Evolutionary conservation across 1,140 invertebrate species (phyloP).

Genomic region (Holotrichia oblita): DNA sequence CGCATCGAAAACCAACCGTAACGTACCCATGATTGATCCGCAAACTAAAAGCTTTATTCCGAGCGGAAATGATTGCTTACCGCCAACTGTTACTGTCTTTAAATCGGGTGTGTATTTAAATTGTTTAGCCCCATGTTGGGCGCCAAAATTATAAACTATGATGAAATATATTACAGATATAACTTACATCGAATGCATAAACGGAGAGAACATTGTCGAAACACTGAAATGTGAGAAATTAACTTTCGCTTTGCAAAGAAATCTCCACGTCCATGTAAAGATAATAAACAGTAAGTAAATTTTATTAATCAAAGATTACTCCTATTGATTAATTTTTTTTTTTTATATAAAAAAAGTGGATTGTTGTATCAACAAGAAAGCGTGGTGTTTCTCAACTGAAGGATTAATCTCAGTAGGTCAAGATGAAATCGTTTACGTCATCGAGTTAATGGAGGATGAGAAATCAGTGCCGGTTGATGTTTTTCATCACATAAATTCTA

Average conservation of each 20-base stretch:
- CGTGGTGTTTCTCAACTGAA: conserved; percentile 83
- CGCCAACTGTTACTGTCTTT: conserved; percentile 66
- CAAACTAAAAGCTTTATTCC: conserved; percentile 70
- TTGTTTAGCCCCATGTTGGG: too few species aligned
- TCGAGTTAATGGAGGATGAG: conserved; percentile 79
- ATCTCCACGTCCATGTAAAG: conserved; percentile 81
- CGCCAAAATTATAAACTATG: too few species aligned
- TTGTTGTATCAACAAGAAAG: conserved; percentile 82
- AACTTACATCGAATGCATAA: conserved; percentile 67
- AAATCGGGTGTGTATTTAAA: conserved; percentile 64
- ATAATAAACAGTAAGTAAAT: conserved; percentile 79
- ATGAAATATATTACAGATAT: conserved; percentile 64
- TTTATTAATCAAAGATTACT: too few species aligned
- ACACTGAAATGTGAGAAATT: conserved; percentile 71
- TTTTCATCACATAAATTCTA: conserved; percentile 77
- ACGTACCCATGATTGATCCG: conserved; percentile 62
- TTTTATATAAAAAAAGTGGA: conserved; percentile 79
- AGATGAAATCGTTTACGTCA: conserved; percentile 84
- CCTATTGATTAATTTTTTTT: too few species aligned
- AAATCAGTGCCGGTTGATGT: conserved; percentile 78
- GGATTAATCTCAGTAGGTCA: conserved; percentile 86
- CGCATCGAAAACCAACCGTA: background rate
- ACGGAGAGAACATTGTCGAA: conserved; percentile 64
- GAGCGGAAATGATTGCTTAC: conserved; percentile 63
- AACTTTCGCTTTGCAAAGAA: conserved; percentile 82